Evolutionary conservation across 2,113 vertebrate species (phyloP), one percentile per base, ranked within the genome.

Genomic region (Epinephelus moara): DNA sequence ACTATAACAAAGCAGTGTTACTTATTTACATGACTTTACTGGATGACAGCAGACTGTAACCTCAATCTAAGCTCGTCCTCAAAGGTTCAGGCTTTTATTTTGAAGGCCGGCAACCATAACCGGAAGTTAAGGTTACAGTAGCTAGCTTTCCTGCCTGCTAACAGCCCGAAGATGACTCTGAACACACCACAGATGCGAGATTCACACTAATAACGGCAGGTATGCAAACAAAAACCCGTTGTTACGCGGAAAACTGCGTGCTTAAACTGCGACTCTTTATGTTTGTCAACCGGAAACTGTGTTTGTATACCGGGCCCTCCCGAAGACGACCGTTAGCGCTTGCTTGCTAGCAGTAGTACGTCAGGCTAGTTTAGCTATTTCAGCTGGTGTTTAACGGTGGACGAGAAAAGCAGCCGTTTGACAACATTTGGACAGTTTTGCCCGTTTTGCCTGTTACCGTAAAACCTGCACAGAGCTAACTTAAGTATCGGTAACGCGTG

Each of bases 241-340:
- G 17, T 14, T 56, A 4, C 4, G 14, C 3, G 47, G 1, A 3
- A 2, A 18, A n/a, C 0, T 1, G 18, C 4, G 6, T 13, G 0
- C 4, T 52, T 27, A 0, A 1, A 15, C 0, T 0, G 30, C 30
- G 25, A 8, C 18, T 0, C 3, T 10, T 6, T 2, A 6, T 7
- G 52, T 63, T 69, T 25, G 40, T 23, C 14, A 23, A 17, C 10
- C 21, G 33, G 6, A 55, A 25, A 1, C 21, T 25, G 25, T 13
- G 14, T 33, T 2, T 14, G 27, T 33, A 62, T 30, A 4, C 37
- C 37, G 59, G 21, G 30, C 19, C 45, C 23, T 66, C 17, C 2
- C 2, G 27, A 55, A 37, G 2, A 45, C 42, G 9, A 12, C 33
- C 6, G n/a, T 21, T 40, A 62, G 30, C 60, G 4, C 13, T 7